These are phyloP conservation scores for Drosophila pseudoobscura DNA, from an alignment of 1,140 invertebrate genomes.

Conservation along the genomic window DNA sequence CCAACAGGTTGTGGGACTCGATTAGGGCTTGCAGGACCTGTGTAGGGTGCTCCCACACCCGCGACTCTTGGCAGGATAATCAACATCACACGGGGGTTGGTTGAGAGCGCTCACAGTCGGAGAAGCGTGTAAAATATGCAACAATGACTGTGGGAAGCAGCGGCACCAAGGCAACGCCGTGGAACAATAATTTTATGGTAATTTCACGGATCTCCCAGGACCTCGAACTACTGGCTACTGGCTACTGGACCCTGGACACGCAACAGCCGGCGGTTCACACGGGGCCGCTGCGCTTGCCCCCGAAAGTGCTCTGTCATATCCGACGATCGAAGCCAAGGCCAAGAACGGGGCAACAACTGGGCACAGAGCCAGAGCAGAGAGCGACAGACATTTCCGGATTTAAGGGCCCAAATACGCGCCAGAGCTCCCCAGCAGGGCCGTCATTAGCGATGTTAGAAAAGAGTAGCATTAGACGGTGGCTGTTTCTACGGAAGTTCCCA, in stretches of 20 bases:
- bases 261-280: constrained; percentile 57
- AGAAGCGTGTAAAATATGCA: constrained; percentile 74
- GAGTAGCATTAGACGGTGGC: constrained; percentile 43
- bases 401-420: constrained; percentile 56
- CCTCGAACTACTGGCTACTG: constrained; percentile 25
- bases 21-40: constrained; percentile 33
- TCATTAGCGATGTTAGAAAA: constrained; percentile 59
- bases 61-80: constrained; percentile 53
- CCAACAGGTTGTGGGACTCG: constrained; percentile 24
- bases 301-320: constrained; percentile 62
- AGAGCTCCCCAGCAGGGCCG: constrained; percentile 28
- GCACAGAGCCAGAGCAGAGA: neutral
- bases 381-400: constrained; percentile 63
- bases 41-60: constrained; percentile 24
- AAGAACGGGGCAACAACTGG: neutral
- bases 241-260: constrained; percentile 18
- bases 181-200: constrained; percentile 54
- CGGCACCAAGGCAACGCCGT: constrained; percentile 52
- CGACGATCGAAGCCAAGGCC: constrained; percentile 24
- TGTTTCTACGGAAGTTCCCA: constrained; percentile 69
- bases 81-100: constrained; percentile 33
- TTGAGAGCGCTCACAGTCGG: constrained; percentile 46
- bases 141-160: constrained; percentile 56
- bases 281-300: constrained; percentile 12
- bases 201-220: constrained; percentile 52